These are phyloP conservation scores for Chiloscyllium plagiosum DNA, from an alignment of 2,113 vertebrate genomes.

Conservation along the genomic window DNA sequence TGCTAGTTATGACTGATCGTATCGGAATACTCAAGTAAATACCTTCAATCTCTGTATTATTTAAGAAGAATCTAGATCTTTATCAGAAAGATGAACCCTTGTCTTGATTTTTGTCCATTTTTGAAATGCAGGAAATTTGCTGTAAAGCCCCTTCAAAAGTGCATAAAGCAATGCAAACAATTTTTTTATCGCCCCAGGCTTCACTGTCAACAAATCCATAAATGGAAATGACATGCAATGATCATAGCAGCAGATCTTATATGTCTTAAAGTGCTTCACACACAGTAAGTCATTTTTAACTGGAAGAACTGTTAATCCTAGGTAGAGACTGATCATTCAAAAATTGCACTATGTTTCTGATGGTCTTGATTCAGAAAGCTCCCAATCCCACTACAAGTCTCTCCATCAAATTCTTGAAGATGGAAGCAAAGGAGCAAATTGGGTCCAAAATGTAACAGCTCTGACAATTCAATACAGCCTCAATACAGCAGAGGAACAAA, in stretches of 20 bases:
- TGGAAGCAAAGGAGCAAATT: neutral
- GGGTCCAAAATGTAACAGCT: neutral
- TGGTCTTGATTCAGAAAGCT: neutral
- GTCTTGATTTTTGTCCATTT: neutral
- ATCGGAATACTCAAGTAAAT: neutral
- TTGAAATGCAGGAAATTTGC: too few species aligned
- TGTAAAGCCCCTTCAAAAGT: neutral
- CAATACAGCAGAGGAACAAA: neutral
- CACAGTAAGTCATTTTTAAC: neutral
- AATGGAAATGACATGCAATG: neutral
- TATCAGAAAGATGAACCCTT: neutral
- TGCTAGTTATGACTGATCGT: neutral
- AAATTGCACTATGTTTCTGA: neutral
- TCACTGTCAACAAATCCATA: neutral
- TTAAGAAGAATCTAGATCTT: neutral
- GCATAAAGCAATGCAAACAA: neutral
- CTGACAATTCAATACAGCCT: neutral
- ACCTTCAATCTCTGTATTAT: neutral
- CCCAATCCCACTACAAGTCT: neutral
- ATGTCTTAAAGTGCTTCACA: neutral
- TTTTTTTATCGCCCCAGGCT: neutral
- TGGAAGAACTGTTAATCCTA: neutral
- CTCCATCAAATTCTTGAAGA: neutral
- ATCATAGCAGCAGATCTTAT: neutral
- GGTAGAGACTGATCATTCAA: neutral